These are phyloP conservation scores for Chlorocebus sabaeus DNA, from an alignment of 2,113 vertebrate genomes.

Conservation along the genomic window DNA sequence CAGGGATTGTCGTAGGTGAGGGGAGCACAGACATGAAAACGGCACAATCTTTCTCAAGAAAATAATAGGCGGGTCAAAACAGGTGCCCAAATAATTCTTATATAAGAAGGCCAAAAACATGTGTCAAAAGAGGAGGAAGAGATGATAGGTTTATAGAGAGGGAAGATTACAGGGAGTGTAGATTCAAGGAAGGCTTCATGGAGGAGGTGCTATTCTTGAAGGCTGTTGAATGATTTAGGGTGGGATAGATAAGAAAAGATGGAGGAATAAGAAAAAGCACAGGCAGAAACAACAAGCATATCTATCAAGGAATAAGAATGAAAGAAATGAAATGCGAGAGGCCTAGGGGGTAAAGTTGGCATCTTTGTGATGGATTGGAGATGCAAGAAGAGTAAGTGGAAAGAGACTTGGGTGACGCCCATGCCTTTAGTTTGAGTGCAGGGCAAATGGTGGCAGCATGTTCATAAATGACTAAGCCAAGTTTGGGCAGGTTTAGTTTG, in stretches of 20 bases:
- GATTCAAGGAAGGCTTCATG: background rate
- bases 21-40: background rate
- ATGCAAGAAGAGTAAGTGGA: background rate
- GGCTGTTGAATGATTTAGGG: background rate
- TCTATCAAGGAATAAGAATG: fast-evolving
- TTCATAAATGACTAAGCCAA: background rate
- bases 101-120: background rate
- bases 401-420: fast-evolving
- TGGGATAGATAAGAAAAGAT: background rate
- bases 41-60: background rate
- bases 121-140: background rate
- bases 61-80: background rate
- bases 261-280: background rate
- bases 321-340: background rate
- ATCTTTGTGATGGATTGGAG: fast-evolving
- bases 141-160: background rate
- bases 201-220: background rate
- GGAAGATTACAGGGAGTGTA: no score
- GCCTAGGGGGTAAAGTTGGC: no score
- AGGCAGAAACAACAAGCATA: background rate
- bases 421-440: background rate
- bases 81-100: no score
- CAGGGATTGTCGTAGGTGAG: background rate
- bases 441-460: background rate
- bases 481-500: background rate